Base-by-base conservation (phyloP, 2,888 invertebrate genomes). In the Anorthoa munda region DNA sequence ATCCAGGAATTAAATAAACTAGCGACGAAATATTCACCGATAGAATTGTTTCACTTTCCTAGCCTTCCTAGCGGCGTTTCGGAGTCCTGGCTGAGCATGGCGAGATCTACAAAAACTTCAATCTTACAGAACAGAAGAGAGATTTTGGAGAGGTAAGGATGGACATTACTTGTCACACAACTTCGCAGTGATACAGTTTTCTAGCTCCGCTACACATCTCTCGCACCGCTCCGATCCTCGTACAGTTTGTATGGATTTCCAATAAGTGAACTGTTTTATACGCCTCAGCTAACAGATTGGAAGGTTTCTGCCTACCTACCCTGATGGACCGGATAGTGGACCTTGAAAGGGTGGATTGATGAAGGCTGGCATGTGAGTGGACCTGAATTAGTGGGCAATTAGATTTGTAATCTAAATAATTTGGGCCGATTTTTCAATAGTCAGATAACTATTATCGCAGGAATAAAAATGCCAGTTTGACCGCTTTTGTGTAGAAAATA, bases 261-360 rank as follows among this genome's bases (percentile, higher is more conserved):
- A 39, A 58, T 65, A 79, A 75, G 31, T 66, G 46, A 53, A 69
- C 65, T 66, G 63, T 68, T 84, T 56, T 71, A 56, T 83, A 59
- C 69, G 70, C 60, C 11, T 55, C 60, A 9, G 5, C 31, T 48
- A 51, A 68, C 77, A 81, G 71, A 72, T 84, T 66, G 65, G 71
- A 48, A 53, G 67, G 61, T 74, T 74, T 77, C 74, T 77, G 55
- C 72, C 31, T 45, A 11, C 48, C 26, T 51, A 51, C 46, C 13
- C 51, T 31, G 48, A 50, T 61, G 23, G 21, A 64, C 48, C n/a
- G 56, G 55, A 39, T 48, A 79, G 13, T 48, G 58, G 48, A 67
- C 63, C 83, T 26, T 72, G 58, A 80, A 76, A 76, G 75, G 76
- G 75, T 75, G 39, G 75, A 80, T 76, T 80, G 75, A 76, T 75